Percentiles rank a stretch among this genome's conserved stretches.
Conservation (phyloP, 2,113 vertebrate genomes). For the Channa argus region DNA sequence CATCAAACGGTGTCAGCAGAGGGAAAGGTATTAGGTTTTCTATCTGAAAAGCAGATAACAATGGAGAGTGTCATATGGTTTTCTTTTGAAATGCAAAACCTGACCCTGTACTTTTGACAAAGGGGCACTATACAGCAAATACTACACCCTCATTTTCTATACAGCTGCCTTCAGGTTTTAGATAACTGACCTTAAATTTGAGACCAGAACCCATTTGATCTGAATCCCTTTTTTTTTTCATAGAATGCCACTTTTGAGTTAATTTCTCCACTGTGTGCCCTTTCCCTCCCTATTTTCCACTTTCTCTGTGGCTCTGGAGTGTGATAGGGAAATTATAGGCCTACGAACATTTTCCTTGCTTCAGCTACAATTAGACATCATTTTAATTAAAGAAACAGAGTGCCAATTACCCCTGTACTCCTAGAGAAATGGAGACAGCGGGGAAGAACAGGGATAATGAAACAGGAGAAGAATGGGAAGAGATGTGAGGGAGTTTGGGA, state of each 20-base stretch:
- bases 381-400: constrained; percentile 82
- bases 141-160: constrained; percentile 20
- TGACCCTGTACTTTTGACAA: constrained; percentile 42
- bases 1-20: not conserved
- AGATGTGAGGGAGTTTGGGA: constrained; percentile 16
- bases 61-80: constrained; percentile 44
- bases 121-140: constrained; percentile 7
- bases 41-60: constrained; percentile 42
- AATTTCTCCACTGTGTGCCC: constrained; percentile 18
- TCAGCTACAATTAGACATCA: constrained; percentile 75
- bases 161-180: constrained; percentile 31
- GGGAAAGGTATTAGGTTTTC: constrained; percentile 30
- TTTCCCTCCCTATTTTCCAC: constrained; percentile 39
- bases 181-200: constrained; percentile 51
- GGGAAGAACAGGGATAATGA: constrained; percentile 43
- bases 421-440: constrained; percentile 56
- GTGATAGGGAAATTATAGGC: constrained; percentile 78
- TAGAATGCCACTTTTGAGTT: constrained; percentile 41
- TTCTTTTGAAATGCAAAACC: constrained; percentile 69
- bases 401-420: constrained; percentile 76
- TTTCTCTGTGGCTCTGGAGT: constrained; percentile 56
- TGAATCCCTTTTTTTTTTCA: constrained; percentile 29
- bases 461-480: constrained; percentile 28
- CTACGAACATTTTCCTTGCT: constrained; percentile 63
- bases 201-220: constrained; percentile 45